Conservation (phyloP, 2,888 invertebrate genomes). For the Teleogryllus oceanicus region DNA sequence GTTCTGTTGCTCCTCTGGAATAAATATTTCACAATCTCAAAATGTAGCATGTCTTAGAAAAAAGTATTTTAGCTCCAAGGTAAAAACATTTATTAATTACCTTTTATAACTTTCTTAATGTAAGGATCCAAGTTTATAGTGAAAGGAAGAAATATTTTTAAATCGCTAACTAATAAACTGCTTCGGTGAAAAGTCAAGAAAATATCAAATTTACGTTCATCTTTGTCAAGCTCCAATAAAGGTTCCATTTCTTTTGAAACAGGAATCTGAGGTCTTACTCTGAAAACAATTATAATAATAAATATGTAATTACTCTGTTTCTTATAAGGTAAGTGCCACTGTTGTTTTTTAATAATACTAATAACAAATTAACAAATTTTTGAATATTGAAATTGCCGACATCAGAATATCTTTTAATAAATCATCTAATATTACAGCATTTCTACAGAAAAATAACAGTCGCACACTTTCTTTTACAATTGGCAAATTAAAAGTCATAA, state of each 20-base stretch:
- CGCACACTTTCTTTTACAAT: too few species aligned
- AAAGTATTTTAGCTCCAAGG: neutral
- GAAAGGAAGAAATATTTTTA: slow-evolving; percentile 94
- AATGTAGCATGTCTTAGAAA: slow-evolving; percentile 21
- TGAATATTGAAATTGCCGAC: too few species aligned
- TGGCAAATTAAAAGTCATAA: neutral
- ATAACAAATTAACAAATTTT: too few species aligned
- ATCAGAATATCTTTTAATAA: too few species aligned
- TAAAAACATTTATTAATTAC: slow-evolving; percentile 49
- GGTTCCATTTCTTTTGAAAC: slow-evolving; percentile 83
- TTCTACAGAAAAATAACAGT: too few species aligned
- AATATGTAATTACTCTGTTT: neutral
- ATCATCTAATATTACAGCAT: too few species aligned
- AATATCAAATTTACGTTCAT: slow-evolving; percentile 91
- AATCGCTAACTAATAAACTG: slow-evolving; percentile 78
- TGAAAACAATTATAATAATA: slow-evolving; percentile 43
- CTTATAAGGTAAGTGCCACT: neutral
- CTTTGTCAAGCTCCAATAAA: slow-evolving; percentile 85
- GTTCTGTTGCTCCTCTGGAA: slow-evolving; percentile 66
- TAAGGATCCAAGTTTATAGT: slow-evolving; percentile 98
- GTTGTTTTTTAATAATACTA: too few species aligned
- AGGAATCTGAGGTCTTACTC: slow-evolving; percentile 77
- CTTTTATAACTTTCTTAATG: slow-evolving; percentile 93
- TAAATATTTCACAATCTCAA: slow-evolving; percentile 20
- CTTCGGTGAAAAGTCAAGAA: slow-evolving; percentile 85